A percentile compares a stretch with the other conserved stretches of the same genome.
These are phyloP conservation scores for Acanthacorydalis orientalis DNA, from an alignment of 2,888 invertebrate species.

Conservation along the genomic window DNA sequence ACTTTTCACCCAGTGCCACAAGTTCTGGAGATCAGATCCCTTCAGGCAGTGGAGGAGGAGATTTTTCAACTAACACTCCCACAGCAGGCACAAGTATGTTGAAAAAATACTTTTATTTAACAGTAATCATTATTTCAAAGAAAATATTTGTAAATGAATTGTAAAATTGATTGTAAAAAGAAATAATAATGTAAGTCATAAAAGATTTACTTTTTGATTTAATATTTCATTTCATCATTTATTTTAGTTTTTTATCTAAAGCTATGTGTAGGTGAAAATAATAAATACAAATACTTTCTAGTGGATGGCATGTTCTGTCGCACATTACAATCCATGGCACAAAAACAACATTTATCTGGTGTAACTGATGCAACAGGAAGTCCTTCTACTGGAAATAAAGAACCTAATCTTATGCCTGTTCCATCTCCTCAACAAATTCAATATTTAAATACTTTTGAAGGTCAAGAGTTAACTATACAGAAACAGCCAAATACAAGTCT, in stretches of 20 bases:
- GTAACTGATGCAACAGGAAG: conserved; percentile 4
- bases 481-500: conserved; percentile 87
- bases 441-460: conserved; percentile 89
- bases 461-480: conserved; percentile 90
- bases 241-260: not conserved
- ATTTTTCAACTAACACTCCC: conserved; percentile 17
- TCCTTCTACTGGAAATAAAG: conserved; percentile 31
- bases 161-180: too few relatives aligned
- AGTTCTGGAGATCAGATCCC: conserved; percentile 22
- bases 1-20: conserved; percentile 35
- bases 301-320: conserved; percentile 46
- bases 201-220: too few relatives aligned
- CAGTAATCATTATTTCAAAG: too few relatives aligned
- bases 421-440: conserved; percentile 94
- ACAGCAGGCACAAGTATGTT: too few relatives aligned
- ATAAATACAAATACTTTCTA: conserved; percentile 16
- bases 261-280: not conserved
- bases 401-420: conserved; percentile 86
- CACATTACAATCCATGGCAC: conserved; percentile 42
- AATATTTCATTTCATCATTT: too few relatives aligned
- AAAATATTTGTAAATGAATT: too few relatives aligned
- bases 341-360: conserved; percentile 30
- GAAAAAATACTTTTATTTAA: too few relatives aligned
- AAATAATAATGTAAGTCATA: too few relatives aligned
- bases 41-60: conserved; percentile 17